These are phyloP conservation scores for Capra hircus DNA, from an alignment of 2,113 vertebrate genomes.

Conservation along the genomic window DNA sequence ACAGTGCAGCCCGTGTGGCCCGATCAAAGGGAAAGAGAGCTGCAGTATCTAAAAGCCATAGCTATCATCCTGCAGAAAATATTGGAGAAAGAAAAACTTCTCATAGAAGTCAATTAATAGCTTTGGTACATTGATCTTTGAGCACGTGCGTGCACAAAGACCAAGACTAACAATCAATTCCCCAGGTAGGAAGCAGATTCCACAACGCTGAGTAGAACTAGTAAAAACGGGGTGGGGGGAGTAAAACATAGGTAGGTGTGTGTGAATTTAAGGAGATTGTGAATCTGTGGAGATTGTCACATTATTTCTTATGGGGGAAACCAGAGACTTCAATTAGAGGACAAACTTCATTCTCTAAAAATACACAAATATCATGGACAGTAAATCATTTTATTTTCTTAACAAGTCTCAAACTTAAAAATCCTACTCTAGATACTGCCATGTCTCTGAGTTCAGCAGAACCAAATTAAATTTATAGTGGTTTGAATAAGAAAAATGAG, in stretches of 20 bases:
- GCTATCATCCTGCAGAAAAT: background rate
- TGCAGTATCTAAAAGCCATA: background rate
- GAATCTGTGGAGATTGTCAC: background rate
- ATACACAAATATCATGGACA: background rate
- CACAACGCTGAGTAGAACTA: background rate
- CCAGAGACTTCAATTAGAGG: background rate
- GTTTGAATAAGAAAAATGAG: background rate
- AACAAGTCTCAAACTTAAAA: background rate
- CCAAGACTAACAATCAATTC: background rate
- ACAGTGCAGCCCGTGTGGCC: background rate
- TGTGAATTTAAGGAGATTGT: background rate
- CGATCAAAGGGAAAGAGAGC: background rate
- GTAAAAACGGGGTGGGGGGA: background rate
- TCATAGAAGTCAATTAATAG: background rate
- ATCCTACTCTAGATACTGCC: background rate
- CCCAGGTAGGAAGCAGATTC: background rate
- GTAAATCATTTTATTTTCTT: background rate
- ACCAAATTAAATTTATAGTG: background rate
- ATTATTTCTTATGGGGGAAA: background rate
- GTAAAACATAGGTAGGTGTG: background rate
- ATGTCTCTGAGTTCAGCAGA: background rate
- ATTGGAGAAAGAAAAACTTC: background rate
- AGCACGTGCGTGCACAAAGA: background rate
- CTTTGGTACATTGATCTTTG: background rate
- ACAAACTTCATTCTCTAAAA: background rate